Conservation (phyloP, 2,113 vertebrate genomes). For the Daubentonia madagascariensis region DNA sequence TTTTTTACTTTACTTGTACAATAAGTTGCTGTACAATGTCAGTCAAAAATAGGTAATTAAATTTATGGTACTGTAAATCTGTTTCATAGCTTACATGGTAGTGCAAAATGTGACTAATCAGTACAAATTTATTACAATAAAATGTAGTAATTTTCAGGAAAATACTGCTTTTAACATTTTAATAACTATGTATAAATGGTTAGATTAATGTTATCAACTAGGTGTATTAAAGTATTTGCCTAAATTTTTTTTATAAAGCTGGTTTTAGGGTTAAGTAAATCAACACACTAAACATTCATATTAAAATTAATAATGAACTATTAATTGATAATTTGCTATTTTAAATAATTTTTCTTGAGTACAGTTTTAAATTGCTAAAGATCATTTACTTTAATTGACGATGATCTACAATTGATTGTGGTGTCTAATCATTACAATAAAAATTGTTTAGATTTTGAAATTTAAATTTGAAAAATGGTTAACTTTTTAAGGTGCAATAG, state of each 20-base stretch:
- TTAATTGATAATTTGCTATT: neutral
- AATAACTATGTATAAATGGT: neutral
- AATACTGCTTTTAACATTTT: neutral
- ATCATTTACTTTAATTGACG: too few species aligned
- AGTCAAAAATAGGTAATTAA: neutral
- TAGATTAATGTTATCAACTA: neutral
- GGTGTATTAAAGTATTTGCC: neutral
- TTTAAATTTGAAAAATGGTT: neutral
- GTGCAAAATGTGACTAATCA: neutral
- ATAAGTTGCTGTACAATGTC: neutral
- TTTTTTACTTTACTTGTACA: neutral
- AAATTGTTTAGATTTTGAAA: neutral
- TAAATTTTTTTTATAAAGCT: too few species aligned
- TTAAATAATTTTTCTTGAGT: neutral
- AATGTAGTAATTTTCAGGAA: neutral
- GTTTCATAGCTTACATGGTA: neutral
- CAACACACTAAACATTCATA: neutral
- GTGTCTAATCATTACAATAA: neutral
- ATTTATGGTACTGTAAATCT: neutral
- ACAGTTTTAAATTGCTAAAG: neutral
- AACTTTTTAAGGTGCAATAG: neutral
- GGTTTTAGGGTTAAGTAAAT: neutral
- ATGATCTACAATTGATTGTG: neutral
- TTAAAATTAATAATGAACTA: neutral
- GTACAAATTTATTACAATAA: neutral